Conservation (phyloP, 2,888 invertebrate genomes). For the Harpalus rufipes region DNA sequence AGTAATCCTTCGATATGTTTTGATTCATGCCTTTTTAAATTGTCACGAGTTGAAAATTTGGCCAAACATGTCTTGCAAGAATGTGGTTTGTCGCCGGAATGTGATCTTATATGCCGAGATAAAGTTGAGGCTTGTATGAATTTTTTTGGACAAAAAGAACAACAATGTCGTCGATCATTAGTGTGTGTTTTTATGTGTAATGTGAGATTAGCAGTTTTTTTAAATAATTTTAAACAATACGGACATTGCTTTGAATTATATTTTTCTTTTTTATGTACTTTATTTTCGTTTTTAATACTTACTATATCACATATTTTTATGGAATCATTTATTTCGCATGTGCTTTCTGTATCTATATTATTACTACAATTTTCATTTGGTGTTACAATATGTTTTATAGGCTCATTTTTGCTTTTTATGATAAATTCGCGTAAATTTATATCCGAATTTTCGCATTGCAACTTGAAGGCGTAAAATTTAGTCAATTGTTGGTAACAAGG, state of each 20-base stretch:
- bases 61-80: conserved; percentile 43
- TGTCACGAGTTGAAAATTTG: conserved; percentile 51
- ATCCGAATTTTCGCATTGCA: conserved; percentile 62
- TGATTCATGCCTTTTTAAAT: conserved; percentile 47
- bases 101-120: conserved; percentile 58
- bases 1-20: conserved; percentile 41
- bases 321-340: not conserved
- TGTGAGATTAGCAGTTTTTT: conserved; percentile 59
- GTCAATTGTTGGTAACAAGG: conserved; percentile 55
- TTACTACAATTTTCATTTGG: not conserved
- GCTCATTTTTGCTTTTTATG: not conserved
- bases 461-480: conserved; percentile 59
- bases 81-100: conserved; percentile 46
- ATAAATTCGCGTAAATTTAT: conserved; percentile 45
- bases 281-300: not conserved
- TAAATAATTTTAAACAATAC: conserved; percentile 57
- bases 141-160: conserved; percentile 64
- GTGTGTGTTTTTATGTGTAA: conserved; percentile 64
- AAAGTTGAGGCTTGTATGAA: conserved; percentile 65
- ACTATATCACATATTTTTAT: not conserved
- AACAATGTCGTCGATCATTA: conserved; percentile 61
- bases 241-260: conserved; percentile 42
- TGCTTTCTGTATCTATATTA: not conserved
- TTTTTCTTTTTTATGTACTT: not conserved
- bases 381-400: conserved; percentile 6